Evolutionary conservation across 1,140 invertebrate species (phyloP).

Genomic region (Neoseiulus cucumeris): DNA sequence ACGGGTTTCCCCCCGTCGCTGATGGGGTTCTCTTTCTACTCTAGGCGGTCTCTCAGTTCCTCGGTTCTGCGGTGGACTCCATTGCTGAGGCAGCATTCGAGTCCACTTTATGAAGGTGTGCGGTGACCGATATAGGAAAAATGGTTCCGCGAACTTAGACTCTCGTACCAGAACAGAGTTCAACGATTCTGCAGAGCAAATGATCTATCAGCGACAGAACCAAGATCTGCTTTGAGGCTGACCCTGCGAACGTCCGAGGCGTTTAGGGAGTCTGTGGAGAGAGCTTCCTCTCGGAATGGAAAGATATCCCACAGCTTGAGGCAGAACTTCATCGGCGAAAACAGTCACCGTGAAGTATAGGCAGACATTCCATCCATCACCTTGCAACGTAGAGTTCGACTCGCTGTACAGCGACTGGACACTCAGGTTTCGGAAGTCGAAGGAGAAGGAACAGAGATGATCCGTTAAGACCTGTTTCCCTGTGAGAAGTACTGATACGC

Average conservation of each 20-base stretch:
- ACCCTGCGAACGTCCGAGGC: background rate
- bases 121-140: slow-evolving; percentile 93
- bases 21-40: too few relatives aligned
- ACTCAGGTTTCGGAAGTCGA: slow-evolving; percentile 26
- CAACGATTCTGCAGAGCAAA: slow-evolving; percentile 57
- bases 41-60: too few relatives aligned
- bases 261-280: background rate
- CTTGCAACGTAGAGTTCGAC: slow-evolving; percentile 8
- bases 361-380: slow-evolving; percentile 59
- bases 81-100: slow-evolving; percentile 21
- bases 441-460: slow-evolving; percentile 15
- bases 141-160: slow-evolving; percentile 84
- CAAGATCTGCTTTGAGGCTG: too few relatives aligned
- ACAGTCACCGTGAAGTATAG: slow-evolving; percentile 56
- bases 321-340: slow-evolving; percentile 84
- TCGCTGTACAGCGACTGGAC: slow-evolving; percentile 18
- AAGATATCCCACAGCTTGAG: slow-evolving; percentile 50
- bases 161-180: slow-evolving; percentile 87
- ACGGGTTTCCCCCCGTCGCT: too few relatives aligned
- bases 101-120: slow-evolving; percentile 95
- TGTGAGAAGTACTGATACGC: slow-evolving; percentile 36
- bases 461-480: slow-evolving; percentile 10
- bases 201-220: background rate
- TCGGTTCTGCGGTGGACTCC: background rate
- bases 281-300: too few relatives aligned